These are phyloP conservation scores for Chloebia gouldiae DNA, from an alignment of 2,113 vertebrate genomes.

Conservation along the genomic window DNA sequence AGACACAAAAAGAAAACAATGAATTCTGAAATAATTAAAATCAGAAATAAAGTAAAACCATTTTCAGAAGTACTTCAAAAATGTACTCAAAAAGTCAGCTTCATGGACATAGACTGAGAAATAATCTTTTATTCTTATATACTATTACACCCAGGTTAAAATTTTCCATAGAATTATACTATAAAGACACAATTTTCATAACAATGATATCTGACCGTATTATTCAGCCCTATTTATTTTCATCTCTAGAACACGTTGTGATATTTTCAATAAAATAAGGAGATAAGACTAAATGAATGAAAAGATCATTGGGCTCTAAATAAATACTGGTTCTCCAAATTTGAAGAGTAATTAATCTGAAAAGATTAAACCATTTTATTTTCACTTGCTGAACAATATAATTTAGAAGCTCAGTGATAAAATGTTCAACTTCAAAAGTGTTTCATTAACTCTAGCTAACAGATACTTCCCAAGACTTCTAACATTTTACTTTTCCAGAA, in stretches of 20 bases:
- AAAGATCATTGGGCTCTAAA: neutral
- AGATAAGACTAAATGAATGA: neutral
- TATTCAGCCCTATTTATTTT: neutral
- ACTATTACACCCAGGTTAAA: neutral
- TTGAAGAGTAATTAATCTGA: neutral
- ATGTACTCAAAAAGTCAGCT: neutral
- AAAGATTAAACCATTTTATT: neutral
- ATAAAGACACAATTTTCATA: neutral
- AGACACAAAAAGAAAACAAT: neutral
- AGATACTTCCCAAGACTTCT: neutral
- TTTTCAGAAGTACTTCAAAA: neutral
- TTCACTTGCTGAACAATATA: neutral
- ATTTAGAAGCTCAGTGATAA: neutral
- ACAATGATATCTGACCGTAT: neutral
- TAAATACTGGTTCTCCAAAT: neutral
- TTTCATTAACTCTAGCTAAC: neutral
- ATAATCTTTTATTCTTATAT: neutral
- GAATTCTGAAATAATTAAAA: neutral
- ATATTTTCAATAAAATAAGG: neutral
- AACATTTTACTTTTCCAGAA: neutral
- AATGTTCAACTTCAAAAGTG: neutral
- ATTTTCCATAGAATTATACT: neutral
- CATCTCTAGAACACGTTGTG: neutral
- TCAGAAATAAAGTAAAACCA: neutral
- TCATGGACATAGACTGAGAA: neutral